These are phyloP conservation scores for Ispidina picta DNA, from an alignment of 2,797 vertebrate genomes.

Conservation along the genomic window DNA sequence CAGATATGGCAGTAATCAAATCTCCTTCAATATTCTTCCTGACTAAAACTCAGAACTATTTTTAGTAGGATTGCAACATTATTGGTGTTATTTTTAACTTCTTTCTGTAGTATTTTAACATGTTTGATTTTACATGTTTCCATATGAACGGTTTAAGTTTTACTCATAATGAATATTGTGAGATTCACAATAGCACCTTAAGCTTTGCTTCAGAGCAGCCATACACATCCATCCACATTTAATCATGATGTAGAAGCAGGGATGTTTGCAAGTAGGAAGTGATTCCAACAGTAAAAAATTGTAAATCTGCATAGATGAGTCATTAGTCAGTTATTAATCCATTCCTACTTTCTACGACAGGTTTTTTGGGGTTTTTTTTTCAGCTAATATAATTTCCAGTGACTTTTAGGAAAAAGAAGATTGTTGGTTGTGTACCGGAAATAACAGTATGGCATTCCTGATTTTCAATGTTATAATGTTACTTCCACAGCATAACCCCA, in stretches of 20 bases:
- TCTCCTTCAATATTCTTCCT: neutral
- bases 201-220: neutral
- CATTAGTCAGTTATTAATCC: neutral
- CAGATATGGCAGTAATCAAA: neutral
- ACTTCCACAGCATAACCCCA: neutral
- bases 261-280: neutral
- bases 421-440: neutral
- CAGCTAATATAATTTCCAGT: neutral
- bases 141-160: neutral
- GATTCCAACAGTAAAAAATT: neutral
- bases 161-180: neutral
- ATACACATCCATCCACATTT: neutral
- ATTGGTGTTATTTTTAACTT: neutral
- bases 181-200: neutral
- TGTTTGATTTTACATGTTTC: neutral
- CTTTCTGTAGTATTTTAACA: neutral
- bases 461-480: neutral
- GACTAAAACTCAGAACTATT: neutral
- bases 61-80: neutral
- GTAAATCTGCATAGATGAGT: neutral
- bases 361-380: neutral
- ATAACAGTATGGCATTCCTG: neutral
- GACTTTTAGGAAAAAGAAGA: neutral
- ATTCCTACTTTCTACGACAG: neutral
- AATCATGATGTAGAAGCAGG: neutral